These are phyloP conservation scores for Gouania willdenowi DNA, from an alignment of 2,797 vertebrate species.

Conservation along the genomic window DNA sequence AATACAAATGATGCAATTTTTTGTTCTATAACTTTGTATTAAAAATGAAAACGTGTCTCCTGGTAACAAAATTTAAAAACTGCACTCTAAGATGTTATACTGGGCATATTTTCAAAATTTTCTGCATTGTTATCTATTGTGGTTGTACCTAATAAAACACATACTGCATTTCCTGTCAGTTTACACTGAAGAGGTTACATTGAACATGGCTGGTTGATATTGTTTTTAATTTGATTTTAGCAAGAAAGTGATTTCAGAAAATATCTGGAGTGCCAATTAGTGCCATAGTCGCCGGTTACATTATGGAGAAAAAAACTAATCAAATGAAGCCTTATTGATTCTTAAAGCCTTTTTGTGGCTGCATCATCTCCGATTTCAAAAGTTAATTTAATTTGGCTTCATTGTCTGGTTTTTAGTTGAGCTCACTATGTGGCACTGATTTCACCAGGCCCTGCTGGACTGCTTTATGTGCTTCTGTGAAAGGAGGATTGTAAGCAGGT, in stretches of 20 bases:
- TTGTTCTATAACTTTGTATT: no score
- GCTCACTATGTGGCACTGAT: conserved; percentile 1
- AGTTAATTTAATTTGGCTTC: conserved; percentile 23
- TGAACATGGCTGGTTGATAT: conserved; percentile 7
- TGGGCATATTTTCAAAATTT: no score
- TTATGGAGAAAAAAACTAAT: conserved; percentile 9
- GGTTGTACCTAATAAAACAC: no score
- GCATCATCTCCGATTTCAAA: conserved; percentile 13
- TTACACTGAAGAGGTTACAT: no score
- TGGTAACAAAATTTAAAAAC: no score
- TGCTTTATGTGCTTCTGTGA: conserved; percentile 2
- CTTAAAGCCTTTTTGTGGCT: conserved; percentile 15
- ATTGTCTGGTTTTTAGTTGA: conserved; percentile 11
- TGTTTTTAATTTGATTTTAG: conserved; percentile 26
- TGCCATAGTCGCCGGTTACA: conserved; percentile 25
- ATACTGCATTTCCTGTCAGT: no score
- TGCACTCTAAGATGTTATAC: no score
- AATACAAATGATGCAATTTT: no score
- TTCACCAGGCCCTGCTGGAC: conserved; percentile 14
- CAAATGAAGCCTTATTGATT: conserved; percentile 20
- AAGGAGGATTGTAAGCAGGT: not conserved
- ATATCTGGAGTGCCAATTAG: conserved; percentile 19
- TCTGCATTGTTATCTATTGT: no score
- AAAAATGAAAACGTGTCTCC: no score
- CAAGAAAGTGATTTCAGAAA: conserved; percentile 17